Evolutionary conservation across 1,140 invertebrate genomes (phyloP).

Genomic region (Diachasma alloeum): DNA sequence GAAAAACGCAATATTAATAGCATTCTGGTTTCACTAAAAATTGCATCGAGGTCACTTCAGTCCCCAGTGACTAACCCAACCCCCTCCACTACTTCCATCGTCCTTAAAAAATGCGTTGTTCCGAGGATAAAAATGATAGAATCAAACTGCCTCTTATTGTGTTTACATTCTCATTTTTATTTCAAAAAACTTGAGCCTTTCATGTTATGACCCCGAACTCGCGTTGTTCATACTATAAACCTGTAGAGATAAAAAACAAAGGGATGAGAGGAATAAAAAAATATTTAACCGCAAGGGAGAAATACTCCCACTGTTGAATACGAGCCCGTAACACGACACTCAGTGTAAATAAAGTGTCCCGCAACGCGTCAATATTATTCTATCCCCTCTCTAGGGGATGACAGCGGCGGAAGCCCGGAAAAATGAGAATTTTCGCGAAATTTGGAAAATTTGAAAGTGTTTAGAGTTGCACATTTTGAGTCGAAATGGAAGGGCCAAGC

Average conservation of each 20-base stretch:
- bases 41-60: too few relatives aligned
- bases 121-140: not conserved
- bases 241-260: constrained; percentile 32
- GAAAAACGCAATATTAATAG: too few relatives aligned
- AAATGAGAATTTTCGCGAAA: not conserved
- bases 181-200: not conserved
- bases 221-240: constrained; percentile 19
- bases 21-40: too few relatives aligned
- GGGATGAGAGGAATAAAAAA: constrained; percentile 19
- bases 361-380: not conserved
- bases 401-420: not conserved
- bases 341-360: constrained; percentile 30
- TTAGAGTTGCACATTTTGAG: too few relatives aligned
- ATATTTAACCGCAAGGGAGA: not conserved
- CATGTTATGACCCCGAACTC: not conserved
- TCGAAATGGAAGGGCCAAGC: too few relatives aligned
- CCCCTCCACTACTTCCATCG: not conserved
- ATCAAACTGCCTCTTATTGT: not conserved
- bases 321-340: constrained; percentile 35
- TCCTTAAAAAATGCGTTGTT: not conserved
- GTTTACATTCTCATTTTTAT: not conserved
- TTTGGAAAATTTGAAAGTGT: not conserved
- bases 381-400: not conserved
- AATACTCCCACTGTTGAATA: constrained; percentile 9
- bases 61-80: too few relatives aligned